phyloP scores from a whole-genome alignment of 2,888 invertebrate genomes.

The Thereva nobilitata region DNA sequence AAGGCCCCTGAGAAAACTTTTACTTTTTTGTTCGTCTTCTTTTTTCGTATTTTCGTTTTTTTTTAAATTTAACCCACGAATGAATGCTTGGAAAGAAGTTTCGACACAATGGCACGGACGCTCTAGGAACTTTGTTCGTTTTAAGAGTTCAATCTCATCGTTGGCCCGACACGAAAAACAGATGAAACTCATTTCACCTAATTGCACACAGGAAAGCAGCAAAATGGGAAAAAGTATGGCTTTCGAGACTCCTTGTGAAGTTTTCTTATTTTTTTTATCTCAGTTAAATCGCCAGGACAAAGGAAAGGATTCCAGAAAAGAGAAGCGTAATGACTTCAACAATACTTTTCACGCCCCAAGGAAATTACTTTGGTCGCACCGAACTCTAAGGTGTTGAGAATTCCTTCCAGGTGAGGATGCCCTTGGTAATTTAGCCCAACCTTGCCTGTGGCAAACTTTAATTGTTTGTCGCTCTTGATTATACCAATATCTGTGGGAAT shows the following conservation, averaged over 20 bases:
- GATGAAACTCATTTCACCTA: slow-evolving; percentile 41
- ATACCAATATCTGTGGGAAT: slow-evolving; percentile 6
- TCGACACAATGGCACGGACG: slow-evolving; percentile 38
- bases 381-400: slow-evolving; percentile 17
- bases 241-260: slow-evolving; percentile 37
- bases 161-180: slow-evolving; percentile 27
- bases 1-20: no score
- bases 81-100: slow-evolving; percentile 38
- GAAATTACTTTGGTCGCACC: slow-evolving; percentile 40
- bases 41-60: slow-evolving; percentile 3
- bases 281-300: slow-evolving; percentile 15
- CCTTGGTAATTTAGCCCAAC: slow-evolving; percentile 29
- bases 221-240: slow-evolving; percentile 39
- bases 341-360: slow-evolving; percentile 41
- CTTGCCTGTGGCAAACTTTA: slow-evolving; percentile 32
- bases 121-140: slow-evolving; percentile 29
- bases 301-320: slow-evolving; percentile 25
- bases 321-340: slow-evolving; percentile 40
- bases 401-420: slow-evolving; percentile 6
- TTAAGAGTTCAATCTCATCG: slow-evolving; percentile 34
- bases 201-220: slow-evolving; percentile 41
- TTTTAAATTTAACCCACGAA: slow-evolving; percentile 40
- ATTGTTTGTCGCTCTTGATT: slow-evolving; percentile 33
- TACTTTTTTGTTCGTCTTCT: no score
- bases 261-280: slow-evolving; percentile 36